phyloP scores from a whole-genome alignment of 2,888 invertebrate species.

The Stictocephala bisonia region DNA sequence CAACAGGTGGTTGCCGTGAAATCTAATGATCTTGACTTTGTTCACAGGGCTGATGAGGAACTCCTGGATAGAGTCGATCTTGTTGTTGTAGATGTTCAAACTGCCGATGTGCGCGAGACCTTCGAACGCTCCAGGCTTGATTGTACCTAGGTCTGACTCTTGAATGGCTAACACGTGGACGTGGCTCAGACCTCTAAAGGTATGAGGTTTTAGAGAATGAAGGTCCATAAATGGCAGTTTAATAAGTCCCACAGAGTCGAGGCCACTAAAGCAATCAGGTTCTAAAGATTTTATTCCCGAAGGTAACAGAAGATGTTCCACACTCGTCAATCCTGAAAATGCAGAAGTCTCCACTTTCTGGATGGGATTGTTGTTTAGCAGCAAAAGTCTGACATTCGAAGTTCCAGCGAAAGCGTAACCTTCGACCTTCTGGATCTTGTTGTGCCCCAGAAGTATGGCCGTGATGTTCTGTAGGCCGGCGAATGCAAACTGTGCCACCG shows the following conservation, averaged over 20 bases:
- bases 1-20: conserved; percentile 86
- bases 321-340: conserved; percentile 85
- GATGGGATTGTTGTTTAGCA: conserved; percentile 86
- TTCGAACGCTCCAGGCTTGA: conserved; percentile 77
- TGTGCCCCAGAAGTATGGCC: conserved; percentile 76
- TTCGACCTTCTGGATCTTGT: conserved; percentile 74
- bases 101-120: conserved; percentile 78
- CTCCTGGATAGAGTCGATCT: conserved; percentile 84
- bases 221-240: conserved; percentile 89
- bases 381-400: conserved; percentile 82
- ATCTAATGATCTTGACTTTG: conserved; percentile 76
- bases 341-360: conserved; percentile 83
- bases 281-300: conserved; percentile 82
- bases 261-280: conserved; percentile 82
- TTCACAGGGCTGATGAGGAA: conserved; percentile 78
- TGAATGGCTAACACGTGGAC: conserved; percentile 81
- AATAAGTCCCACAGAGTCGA: conserved; percentile 84
- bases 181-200: conserved; percentile 81
- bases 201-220: conserved; percentile 74
- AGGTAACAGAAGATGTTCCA: conserved; percentile 85
- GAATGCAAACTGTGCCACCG: conserved; percentile 86
- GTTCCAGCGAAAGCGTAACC: conserved; percentile 90
- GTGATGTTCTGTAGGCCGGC: conserved; percentile 85
- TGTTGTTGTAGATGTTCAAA: conserved; percentile 84
- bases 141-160: conserved; percentile 83